Evolutionary conservation across 2,113 vertebrate genomes (phyloP).

Genomic region (Trematomus loennbergii): DNA sequence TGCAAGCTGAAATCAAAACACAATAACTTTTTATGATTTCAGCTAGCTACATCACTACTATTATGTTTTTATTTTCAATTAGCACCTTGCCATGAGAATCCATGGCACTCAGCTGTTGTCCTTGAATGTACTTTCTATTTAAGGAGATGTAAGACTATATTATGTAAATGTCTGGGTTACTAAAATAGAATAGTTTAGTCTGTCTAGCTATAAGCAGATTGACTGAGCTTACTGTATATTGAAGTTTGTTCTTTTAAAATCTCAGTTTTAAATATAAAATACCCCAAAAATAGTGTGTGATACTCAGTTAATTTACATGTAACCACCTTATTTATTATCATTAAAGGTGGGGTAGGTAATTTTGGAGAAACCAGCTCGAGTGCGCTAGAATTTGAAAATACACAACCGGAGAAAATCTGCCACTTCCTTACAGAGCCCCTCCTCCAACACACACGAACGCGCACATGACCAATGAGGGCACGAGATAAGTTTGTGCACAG

Average conservation of each 20-base stretch:
- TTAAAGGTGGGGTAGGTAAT: too few species aligned
- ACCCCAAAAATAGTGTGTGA: background rate
- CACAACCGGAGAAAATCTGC: too few species aligned
- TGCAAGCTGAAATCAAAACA: background rate
- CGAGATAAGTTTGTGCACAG: too few species aligned
- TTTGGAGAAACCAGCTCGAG: too few species aligned
- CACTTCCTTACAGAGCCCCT: too few species aligned
- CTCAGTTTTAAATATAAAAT: background rate
- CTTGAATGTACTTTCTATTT: constrained; percentile 10
- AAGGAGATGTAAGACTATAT: background rate
- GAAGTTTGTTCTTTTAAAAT: background rate
- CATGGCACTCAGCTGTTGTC: background rate
- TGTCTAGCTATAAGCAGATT: background rate
- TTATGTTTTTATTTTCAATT: background rate
- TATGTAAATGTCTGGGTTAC: constrained; percentile 11
- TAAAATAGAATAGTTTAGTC: background rate
- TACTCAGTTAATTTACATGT: background rate
- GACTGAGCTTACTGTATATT: background rate
- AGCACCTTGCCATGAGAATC: background rate
- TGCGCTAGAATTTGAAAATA: too few species aligned
- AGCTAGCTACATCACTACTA: background rate
- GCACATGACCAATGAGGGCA: too few species aligned
- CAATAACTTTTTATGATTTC: background rate
- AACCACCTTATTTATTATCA: background rate
- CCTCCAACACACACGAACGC: too few species aligned